Evolutionary conservation across 1,140 invertebrate species (phyloP), one percentile per base, ranked within the genome.

Genomic region (Aricia agestis): DNA sequence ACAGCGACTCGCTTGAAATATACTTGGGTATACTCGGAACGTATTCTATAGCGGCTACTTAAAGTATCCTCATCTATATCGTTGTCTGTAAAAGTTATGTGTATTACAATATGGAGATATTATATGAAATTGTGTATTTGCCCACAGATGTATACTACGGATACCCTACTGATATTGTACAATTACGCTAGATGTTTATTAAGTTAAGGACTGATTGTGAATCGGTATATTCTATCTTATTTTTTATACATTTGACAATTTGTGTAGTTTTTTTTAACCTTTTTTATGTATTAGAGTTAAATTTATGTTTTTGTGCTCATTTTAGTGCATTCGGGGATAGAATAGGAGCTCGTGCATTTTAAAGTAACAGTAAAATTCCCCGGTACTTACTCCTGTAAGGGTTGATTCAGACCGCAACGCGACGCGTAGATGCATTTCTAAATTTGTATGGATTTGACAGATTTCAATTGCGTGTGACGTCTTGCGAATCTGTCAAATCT

Each of bases 241-340:
- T 79, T 83, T 81, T 78, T 79, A 80, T 78, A 78, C 69, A 77
- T 80, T 78, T 79, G 74, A 85, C 78, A 77, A 83, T 83, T 81
- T 79, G 80, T 82, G 80, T 82, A 80, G 72, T 69, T 41, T 42
- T 69, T 52, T 69, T 69, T 63, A 17, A 69, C 18, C 59, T 69
- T 69, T 59, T 61, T 32, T 69, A 69, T 61, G 32, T 58, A 69
- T 25, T 69, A 58, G 32, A 61, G 15, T 32, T 59, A 69, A 69
- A 36, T n/a, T 69, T 68, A 52, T 68, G 67, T 68, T 59, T 25
- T 69, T 25, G 58, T 58, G 58, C 59, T 69, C 17, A 61, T 69
- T 42, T 61, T 32, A 59, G 58, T 68, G 70, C 69, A 36, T 71
- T 74, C 71, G 25, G 31, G 57, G 52, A 69, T 59, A 69, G 32